phyloP scores from a whole-genome alignment of 2,888 invertebrate species.

The Drosophila quinaria region DNA sequence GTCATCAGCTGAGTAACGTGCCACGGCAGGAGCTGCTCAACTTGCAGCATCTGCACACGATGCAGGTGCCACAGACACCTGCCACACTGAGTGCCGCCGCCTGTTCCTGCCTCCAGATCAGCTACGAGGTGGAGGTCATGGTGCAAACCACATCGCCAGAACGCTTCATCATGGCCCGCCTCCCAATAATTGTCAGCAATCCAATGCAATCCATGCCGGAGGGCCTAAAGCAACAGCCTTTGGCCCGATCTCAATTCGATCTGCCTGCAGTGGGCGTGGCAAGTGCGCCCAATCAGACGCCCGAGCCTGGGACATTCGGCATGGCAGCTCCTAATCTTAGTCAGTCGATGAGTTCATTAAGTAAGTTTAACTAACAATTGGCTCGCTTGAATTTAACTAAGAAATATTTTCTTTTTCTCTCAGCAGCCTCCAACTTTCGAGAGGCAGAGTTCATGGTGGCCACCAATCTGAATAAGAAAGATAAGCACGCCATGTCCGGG shows the following conservation, averaged over 20 bases:
- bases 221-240: conserved; percentile 9
- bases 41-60: conserved; percentile 71
- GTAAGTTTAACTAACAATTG: conserved; percentile 47
- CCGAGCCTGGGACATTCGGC: conserved; percentile 25
- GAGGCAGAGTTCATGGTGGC: conserved; percentile 80
- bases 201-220: background rate
- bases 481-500: conserved; percentile 66
- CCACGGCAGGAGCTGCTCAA: conserved; percentile 45
- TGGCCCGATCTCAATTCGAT: conserved; percentile 16
- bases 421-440: conserved; percentile 66
- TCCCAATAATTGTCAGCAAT: conserved; percentile 75
- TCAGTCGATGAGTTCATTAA: conserved; percentile 61
- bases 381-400: background rate
- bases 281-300: conserved; percentile 44
- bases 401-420: background rate
- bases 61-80: conserved; percentile 69
- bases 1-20: conserved; percentile 49
- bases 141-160: conserved; percentile 56
- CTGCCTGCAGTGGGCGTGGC: conserved; percentile 27
- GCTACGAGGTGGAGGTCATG: conserved; percentile 79
- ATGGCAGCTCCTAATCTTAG: conserved; percentile 37
- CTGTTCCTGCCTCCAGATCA: conserved; percentile 75
- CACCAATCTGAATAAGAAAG: conserved; percentile 73
- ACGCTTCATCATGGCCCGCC: conserved; percentile 53
- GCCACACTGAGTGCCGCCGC: conserved; percentile 58